Evolutionary conservation across 2,797 vertebrate species (phyloP).

Genomic region (Sebastolobus alascanus): DNA sequence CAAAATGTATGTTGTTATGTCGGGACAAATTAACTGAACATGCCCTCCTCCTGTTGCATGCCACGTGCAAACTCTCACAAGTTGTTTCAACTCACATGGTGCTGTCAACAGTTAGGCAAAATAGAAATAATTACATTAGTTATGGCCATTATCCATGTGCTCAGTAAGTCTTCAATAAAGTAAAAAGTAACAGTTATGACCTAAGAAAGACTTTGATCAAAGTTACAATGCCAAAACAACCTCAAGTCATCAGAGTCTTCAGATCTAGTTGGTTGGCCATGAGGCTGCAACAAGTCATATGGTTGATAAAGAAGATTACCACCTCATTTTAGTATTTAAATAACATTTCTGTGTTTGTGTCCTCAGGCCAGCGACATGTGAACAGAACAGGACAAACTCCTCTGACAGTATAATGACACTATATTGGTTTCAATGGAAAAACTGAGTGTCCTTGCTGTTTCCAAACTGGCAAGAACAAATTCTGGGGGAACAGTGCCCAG

Average conservation of each 20-base stretch:
- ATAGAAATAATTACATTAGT: not conserved
- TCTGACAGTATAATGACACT: constrained; percentile 50
- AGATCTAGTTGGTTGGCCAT: constrained; percentile 3
- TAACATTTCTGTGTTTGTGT: constrained; percentile 18
- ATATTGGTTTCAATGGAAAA: constrained; percentile 63
- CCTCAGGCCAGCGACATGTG: constrained; percentile 19
- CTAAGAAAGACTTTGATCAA: not conserved
- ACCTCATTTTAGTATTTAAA: constrained; percentile 17
- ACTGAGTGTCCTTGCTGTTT: constrained; percentile 41
- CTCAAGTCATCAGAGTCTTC: not conserved
- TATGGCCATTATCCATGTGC: not conserved
- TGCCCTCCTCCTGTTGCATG: not conserved
- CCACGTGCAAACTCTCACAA: not conserved
- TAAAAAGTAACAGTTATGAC: not conserved
- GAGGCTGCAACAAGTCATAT: constrained; percentile 24
- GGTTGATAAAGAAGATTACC: constrained; percentile 28
- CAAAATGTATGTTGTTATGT: not conserved
- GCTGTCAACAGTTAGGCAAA: not conserved
- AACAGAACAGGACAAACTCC: constrained; percentile 23
- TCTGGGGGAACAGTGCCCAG: constrained; percentile 51
- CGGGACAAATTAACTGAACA: not conserved
- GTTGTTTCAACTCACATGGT: not conserved
- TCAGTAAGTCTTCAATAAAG: not conserved
- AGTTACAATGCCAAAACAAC: not conserved
- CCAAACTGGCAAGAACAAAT: constrained; percentile 54